These are phyloP conservation scores for Alentia gelatinosa DNA, from an alignment of 2,888 invertebrate species.

Conservation along the genomic window DNA sequence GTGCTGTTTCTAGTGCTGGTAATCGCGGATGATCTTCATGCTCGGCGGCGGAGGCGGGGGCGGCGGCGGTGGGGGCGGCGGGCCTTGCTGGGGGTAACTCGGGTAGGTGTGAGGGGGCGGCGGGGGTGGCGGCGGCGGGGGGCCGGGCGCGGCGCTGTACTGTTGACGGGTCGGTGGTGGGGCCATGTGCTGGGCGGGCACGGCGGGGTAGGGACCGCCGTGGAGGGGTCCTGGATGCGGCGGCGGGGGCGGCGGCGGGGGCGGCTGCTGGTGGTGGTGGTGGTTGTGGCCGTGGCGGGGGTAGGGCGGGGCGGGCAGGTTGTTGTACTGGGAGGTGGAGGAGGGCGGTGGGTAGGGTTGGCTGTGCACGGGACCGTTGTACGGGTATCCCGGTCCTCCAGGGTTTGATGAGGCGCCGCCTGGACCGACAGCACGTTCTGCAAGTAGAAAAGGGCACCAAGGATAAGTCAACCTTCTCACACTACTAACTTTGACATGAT, in stretches of 20 bases:
- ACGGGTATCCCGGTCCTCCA: neutral
- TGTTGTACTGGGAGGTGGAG: constrained; percentile 30
- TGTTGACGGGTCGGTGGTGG: neutral
- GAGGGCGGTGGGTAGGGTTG: neutral
- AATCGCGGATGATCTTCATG: neutral
- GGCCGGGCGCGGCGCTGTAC: neutral
- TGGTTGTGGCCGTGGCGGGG: neutral
- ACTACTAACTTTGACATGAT: too few relatives aligned
- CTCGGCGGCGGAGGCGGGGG: neutral
- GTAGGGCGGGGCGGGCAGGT: neutral
- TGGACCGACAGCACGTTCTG: neutral
- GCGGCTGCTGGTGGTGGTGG: constrained; percentile 18
- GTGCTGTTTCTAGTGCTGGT: constrained; percentile 28
- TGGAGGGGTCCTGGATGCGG: neutral
- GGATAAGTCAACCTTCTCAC: neutral
- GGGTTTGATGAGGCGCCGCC: neutral
- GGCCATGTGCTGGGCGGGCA: neutral
- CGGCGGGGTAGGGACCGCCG: neutral
- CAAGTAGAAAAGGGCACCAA: neutral
- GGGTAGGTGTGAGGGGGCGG: neutral
- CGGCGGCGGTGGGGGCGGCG: neutral
- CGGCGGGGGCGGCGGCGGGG: neutral
- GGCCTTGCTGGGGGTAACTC: neutral
- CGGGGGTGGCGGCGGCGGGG: constrained; percentile 7
- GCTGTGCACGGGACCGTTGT: neutral